Evolutionary conservation across 2,888 invertebrate genomes (phyloP).

Genomic region (Onthophagus sagittarius): DNA sequence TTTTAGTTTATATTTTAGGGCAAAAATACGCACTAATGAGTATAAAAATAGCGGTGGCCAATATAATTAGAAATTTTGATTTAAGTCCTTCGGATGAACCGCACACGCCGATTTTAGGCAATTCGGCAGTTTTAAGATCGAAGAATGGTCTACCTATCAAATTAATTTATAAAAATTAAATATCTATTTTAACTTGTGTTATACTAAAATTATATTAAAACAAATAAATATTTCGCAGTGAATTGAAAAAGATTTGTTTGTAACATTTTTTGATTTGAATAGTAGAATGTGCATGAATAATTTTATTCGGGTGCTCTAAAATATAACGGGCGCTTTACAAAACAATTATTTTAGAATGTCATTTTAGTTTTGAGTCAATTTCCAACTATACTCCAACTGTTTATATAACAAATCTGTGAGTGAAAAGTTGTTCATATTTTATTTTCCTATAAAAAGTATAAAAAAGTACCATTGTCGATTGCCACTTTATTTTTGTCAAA

Average conservation of each 20-base stretch:
- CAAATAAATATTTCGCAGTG: background rate
- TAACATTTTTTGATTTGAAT: too few relatives aligned
- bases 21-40: slow-evolving; percentile 28
- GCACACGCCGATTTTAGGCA: slow-evolving; percentile 26
- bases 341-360: too few relatives aligned
- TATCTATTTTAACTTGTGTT: slow-evolving; percentile 1
- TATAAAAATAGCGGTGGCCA: slow-evolving; percentile 27
- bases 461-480: too few relatives aligned
- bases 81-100: slow-evolving; percentile 27
- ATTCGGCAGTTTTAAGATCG: slow-evolving; percentile 28
- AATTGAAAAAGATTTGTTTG: background rate
- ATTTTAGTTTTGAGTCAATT: too few relatives aligned
- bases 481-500: too few relatives aligned
- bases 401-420: too few relatives aligned
- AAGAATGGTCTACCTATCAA: slow-evolving; percentile 29
- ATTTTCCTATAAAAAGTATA: too few relatives aligned
- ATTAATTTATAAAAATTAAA: slow-evolving; percentile 16
- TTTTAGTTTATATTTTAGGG: slow-evolving; percentile 21
- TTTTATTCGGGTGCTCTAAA: too few relatives aligned
- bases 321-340: too few relatives aligned
- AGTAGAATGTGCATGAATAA: too few relatives aligned
- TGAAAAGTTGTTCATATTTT: too few relatives aligned
- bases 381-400: too few relatives aligned
- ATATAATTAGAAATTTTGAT: slow-evolving; percentile 28
- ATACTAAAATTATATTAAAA: background rate